Conservation (phyloP, 1,140 invertebrate genomes). For the Macrotrachela quadricornifera region DNA sequence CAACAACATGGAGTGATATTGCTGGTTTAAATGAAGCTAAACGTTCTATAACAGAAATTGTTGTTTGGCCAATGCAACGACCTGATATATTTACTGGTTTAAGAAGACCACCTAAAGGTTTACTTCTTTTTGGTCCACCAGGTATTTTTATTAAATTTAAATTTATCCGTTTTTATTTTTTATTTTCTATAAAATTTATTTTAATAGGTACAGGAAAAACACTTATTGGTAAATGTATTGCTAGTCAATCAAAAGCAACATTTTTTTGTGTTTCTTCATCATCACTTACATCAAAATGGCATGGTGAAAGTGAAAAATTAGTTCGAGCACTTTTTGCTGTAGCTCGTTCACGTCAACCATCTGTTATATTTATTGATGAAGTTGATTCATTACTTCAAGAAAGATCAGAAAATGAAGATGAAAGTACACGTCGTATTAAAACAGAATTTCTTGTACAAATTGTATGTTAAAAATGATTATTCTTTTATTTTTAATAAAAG, state of each 20-base stretch:
- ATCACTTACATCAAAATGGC: constrained; percentile 88
- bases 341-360: constrained; percentile 59
- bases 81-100: constrained; percentile 73
- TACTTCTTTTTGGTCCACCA: constrained; percentile 78
- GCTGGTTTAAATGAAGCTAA: constrained; percentile 75
- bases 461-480: constrained; percentile 37
- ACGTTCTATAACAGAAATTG: constrained; percentile 71
- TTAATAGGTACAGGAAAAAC: constrained; percentile 3
- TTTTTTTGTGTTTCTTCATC: constrained; percentile 94
- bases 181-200: not conserved
- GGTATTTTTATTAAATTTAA: constrained; percentile 35
- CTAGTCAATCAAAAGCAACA: constrained; percentile 74
- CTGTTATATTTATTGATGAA: constrained; percentile 64
- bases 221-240: constrained; percentile 48
- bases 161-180: not conserved
- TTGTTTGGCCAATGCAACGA: constrained; percentile 70
- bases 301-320: constrained; percentile 91
- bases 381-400: constrained; percentile 80
- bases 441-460: constrained; percentile 94
- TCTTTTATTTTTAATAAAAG: no score
- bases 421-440: constrained; percentile 80
- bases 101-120: constrained; percentile 68
- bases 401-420: constrained; percentile 71
- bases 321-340: constrained; percentile 81
- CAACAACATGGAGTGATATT: constrained; percentile 57